Evolutionary conservation across 1,140 invertebrate genomes (phyloP).

Genomic region (Monochamus saltuarius): DNA sequence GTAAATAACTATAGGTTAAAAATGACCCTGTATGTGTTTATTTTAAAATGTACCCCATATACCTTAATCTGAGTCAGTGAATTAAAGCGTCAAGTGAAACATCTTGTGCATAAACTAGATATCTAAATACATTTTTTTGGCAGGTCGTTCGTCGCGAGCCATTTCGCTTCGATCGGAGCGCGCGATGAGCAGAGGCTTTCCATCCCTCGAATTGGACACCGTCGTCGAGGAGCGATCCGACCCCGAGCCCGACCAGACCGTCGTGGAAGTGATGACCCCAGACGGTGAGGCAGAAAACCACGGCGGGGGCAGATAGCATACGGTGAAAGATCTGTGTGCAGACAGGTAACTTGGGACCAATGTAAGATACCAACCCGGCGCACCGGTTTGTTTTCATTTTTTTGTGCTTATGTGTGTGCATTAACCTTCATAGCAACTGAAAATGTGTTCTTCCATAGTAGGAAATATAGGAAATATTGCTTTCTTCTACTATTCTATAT

Average conservation of each 20-base stretch:
- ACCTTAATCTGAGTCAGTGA: no score
- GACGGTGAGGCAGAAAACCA: conserved; percentile 54
- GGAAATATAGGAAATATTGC: no score
- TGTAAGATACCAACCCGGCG: not conserved
- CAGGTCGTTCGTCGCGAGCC: conserved; percentile 53
- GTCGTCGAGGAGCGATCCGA: conserved; percentile 77
- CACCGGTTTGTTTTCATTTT: no score
- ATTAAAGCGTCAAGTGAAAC: no score
- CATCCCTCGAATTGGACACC: conserved; percentile 74
- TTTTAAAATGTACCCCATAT: no score
- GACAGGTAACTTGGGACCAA: conserved; percentile 33
- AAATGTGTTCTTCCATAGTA: not conserved
- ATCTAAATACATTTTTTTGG: conserved; percentile 1
- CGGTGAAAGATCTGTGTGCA: conserved; percentile 33
- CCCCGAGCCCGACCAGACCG: conserved; percentile 59
- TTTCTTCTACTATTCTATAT: no score
- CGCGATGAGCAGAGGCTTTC: conserved; percentile 64
- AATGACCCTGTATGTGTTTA: no score
- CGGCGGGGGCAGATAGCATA: conserved; percentile 54
- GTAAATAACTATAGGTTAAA: no score
- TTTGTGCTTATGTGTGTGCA: not conserved
- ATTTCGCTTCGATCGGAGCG: conserved; percentile 67
- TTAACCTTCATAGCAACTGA: not conserved
- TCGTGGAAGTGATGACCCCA: conserved; percentile 58
- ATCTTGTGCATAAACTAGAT: not conserved